These are phyloP conservation scores for Tenthredo distinguenda DNA, from an alignment of 2,888 invertebrate species.

Conservation along the genomic window DNA sequence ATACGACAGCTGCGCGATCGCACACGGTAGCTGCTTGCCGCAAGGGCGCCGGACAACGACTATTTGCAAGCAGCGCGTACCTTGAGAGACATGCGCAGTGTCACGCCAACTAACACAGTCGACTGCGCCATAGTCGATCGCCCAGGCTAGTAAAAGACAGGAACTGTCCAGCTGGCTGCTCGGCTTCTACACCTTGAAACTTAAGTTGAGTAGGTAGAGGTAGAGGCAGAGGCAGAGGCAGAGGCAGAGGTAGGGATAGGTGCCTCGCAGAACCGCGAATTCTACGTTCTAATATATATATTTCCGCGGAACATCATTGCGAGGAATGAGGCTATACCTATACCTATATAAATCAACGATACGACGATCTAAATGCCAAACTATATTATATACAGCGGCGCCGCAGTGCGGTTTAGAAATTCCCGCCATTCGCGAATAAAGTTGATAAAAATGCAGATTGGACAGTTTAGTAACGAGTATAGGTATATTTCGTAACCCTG, in stretches of 20 bases:
- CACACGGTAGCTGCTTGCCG: slow-evolving; percentile 42
- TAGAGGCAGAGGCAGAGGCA: not conserved
- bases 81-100: slow-evolving; percentile 47
- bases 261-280: not conserved
- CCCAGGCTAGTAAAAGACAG: slow-evolving; percentile 21
- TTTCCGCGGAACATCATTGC: slow-evolving; percentile 2
- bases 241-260: not conserved
- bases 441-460: not conserved
- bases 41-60: slow-evolving; percentile 51
- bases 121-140: slow-evolving; percentile 50
- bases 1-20: slow-evolving; percentile 35
- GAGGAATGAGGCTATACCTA: not conserved
- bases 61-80: slow-evolving; percentile 51
- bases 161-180: slow-evolving; percentile 46
- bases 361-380: not conserved
- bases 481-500: not conserved
- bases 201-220: slow-evolving; percentile 3
- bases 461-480: not conserved
- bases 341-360: not conserved
- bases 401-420: not conserved
- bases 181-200: slow-evolving; percentile 15
- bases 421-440: not conserved
- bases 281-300: not conserved
- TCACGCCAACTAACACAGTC: slow-evolving; percentile 43
- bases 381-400: not conserved